phyloP scores from a whole-genome alignment of 2,888 invertebrate species.

The Pegoplata infirma region DNA sequence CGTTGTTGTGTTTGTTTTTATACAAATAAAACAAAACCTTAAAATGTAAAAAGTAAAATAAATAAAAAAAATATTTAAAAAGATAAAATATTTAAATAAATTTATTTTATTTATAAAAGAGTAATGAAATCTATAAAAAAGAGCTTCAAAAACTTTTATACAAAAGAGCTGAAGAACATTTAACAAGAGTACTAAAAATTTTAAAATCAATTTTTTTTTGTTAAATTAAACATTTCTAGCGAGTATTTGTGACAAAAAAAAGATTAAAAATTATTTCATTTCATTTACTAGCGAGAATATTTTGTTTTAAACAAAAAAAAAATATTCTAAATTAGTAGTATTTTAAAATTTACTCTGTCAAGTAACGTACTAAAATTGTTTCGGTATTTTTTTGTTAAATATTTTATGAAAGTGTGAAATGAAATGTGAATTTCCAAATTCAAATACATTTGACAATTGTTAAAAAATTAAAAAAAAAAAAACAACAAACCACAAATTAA shows the following conservation, averaged over 20 bases:
- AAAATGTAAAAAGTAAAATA: background rate
- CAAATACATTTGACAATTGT: constrained; percentile 34
- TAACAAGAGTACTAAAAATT: background rate
- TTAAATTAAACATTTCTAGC: background rate
- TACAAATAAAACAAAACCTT: background rate
- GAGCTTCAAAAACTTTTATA: background rate
- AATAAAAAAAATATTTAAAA: background rate
- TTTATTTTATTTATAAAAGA: too few relatives aligned
- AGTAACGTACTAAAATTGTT: background rate
- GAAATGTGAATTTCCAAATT: constrained; percentile 30
- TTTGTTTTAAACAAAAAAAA: background rate
- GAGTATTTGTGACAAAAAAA: background rate
- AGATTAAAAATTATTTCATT: background rate
- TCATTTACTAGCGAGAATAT: background rate
- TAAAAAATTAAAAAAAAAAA: too few relatives aligned
- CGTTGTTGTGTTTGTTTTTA: background rate
- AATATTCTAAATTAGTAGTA: constrained; percentile 12
- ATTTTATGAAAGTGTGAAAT: constrained; percentile 35
- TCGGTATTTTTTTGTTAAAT: background rate
- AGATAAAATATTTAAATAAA: background rate
- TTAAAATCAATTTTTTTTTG: background rate
- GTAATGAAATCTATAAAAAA: background rate
- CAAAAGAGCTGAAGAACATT: background rate
- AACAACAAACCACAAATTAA: background rate
- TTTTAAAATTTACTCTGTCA: constrained; percentile 2